These are phyloP conservation scores for Anadara kagoshimensis DNA, from an alignment of 1,140 invertebrate genomes.

Conservation along the genomic window DNA sequence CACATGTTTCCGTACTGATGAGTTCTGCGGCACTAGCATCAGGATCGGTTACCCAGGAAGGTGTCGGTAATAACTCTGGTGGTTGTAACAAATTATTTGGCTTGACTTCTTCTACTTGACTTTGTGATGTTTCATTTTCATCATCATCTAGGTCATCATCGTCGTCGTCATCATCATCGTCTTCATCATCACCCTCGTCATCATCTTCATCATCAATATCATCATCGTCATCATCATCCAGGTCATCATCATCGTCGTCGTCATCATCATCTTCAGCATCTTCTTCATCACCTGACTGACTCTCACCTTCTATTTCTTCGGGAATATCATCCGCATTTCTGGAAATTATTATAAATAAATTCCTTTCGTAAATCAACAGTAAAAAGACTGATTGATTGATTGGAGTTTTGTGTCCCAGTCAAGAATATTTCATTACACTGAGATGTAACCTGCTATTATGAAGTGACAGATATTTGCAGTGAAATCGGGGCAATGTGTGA, in stretches of 20 bases:
- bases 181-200: slow-evolving; percentile 40
- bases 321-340: slow-evolving; percentile 53
- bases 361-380: too few relatives aligned
- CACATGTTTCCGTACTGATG: slow-evolving; percentile 55
- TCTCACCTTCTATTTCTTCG: slow-evolving; percentile 55
- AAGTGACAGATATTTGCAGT: too few relatives aligned
- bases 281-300: slow-evolving; percentile 41
- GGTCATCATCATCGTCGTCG: slow-evolving; percentile 45
- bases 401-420: too few relatives aligned
- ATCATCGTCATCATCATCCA: slow-evolving; percentile 45
- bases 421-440: too few relatives aligned
- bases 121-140: slow-evolving; percentile 8
- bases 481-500: too few relatives aligned
- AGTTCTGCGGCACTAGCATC: slow-evolving; percentile 34
- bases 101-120: neutral
- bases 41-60: slow-evolving; percentile 31
- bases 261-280: slow-evolving; percentile 50
- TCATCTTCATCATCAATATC: slow-evolving; percentile 45
- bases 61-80: neutral
- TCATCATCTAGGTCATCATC: slow-evolving; percentile 42
- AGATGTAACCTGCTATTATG: too few relatives aligned
- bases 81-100: neutral
- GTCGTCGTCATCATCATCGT: slow-evolving; percentile 44
- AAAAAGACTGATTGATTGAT: too few relatives aligned
- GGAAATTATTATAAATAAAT: neutral